Percentiles rank a stretch among this genome's conserved stretches.
phyloP scores from a whole-genome alignment of 2,797 vertebrate species.

The Staurois parvus region DNA sequence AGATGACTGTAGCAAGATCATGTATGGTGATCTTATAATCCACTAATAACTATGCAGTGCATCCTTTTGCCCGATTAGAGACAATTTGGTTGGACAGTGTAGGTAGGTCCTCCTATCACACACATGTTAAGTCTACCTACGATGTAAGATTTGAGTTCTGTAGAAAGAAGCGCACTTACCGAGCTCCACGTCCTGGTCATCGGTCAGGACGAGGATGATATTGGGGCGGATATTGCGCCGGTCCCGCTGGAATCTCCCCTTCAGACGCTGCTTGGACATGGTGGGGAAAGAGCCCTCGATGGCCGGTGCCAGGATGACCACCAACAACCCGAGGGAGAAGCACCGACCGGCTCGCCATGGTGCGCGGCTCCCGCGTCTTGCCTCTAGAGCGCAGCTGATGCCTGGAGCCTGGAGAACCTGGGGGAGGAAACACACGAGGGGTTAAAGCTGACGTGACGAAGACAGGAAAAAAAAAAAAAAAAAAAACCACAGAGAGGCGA shows the following conservation, averaged over 20 bases:
- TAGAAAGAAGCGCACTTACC: conserved; percentile 76
- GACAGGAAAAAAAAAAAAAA: not conserved
- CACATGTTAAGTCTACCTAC: too few relatives aligned
- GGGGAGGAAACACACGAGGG: conserved; percentile 46
- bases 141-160: too few relatives aligned
- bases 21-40: too few relatives aligned
- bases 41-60: too few relatives aligned
- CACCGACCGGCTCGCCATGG: conserved; percentile 78
- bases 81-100: too few relatives aligned
- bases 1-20: too few relatives aligned
- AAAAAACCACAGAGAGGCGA: not conserved
- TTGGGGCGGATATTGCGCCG: conserved; percentile 97
- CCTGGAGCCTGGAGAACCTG: conserved; percentile 64
- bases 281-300: conserved; percentile 79
- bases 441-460: conserved; percentile 1
- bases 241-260: conserved; percentile 92
- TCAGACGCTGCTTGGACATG: conserved; percentile 85
- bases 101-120: too few relatives aligned
- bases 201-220: conserved; percentile 94
- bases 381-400: not conserved
- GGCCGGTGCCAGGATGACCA: conserved; percentile 73
- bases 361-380: conserved; percentile 28
- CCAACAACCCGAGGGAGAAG: conserved; percentile 77
- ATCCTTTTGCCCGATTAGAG: too few relatives aligned
- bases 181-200: conserved; percentile 95